Evolutionary conservation across 1,140 invertebrate species (phyloP).

Genomic region (Trichonephila clavata): DNA sequence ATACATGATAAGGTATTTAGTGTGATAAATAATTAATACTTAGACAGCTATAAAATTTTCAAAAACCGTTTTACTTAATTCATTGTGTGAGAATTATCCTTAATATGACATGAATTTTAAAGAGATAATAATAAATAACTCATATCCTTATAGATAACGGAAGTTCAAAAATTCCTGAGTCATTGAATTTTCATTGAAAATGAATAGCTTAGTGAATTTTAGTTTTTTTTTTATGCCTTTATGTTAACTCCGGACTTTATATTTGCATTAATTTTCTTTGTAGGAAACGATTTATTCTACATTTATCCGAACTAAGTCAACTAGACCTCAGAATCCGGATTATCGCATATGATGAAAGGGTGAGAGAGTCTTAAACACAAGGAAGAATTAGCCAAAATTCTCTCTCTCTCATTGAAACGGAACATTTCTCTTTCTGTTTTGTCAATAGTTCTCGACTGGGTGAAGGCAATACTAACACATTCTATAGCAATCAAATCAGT

Average conservation of each 20-base stretch:
- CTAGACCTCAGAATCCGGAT: neutral
- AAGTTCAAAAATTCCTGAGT: neutral
- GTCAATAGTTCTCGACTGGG: no score
- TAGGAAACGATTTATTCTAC: neutral
- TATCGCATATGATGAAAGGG: neutral
- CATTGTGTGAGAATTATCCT: no score
- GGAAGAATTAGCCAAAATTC: conserved; percentile 26
- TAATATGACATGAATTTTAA: no score
- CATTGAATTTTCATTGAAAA: neutral
- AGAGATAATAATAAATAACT: no score
- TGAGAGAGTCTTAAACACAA: conserved; percentile 14
- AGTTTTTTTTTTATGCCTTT: neutral
- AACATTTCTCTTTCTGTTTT: neutral
- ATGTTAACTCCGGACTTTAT: neutral
- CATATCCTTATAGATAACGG: neutral
- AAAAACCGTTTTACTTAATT: no score
- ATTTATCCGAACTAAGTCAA: neutral
- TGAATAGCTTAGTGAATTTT: neutral
- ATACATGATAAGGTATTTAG: no score
- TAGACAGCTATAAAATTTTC: no score
- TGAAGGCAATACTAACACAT: no score
- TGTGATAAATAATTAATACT: no score
- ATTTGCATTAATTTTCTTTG: neutral
- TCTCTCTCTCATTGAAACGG: conserved; percentile 14
- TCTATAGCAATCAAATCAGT: no score